Base-by-base conservation (phyloP, 2,113 vertebrate genomes). In the Poeciliopsis occidentalis region DNA sequence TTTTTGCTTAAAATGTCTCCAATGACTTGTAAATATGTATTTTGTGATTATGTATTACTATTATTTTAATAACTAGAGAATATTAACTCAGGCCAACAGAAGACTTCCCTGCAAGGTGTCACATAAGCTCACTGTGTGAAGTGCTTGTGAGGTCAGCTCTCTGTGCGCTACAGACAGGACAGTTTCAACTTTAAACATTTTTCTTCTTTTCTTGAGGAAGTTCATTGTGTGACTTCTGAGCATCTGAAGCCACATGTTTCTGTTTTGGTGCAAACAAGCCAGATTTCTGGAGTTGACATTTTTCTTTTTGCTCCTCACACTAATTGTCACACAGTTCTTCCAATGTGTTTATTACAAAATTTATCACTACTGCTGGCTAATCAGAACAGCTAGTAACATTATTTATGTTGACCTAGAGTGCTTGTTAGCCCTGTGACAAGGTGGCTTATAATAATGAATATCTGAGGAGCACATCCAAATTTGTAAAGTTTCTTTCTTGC, bases 111-210 rank as follows among this genome's bases (percentile, higher is more conserved):
- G 44, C 3, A 3, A 34, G 24, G 64, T 13, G 0, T 60, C 68
- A 4, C 34, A 69, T n/a, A n/a, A n/a, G n/a, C n/a, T 30, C 60
- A 65, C 62, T n/a, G 66, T 44, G 29, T 79, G 69, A 82, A 82
- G 82, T 71, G 26, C 57, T 29, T 61, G 30, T 75, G 69, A 60
- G 73, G 30, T 47, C 75, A 24, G 26, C 51, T 2, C 54, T 61
- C 71, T 54, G 80, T 69, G 68, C 66, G 73, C 32, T n/a, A 27
- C 0, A 67, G 32, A 34, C 39, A 0, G 0, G 22, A 2, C 44
- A 66, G 54, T 10, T 75, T 51, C 32, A 64, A 12, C 75, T 66
- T 66, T n/a, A 64, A 71, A 75, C 74, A 31, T 70, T 60, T 73
- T 54, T 70, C 22, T 63, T 15, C 61, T 19, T 19, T 57, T 12